These are phyloP conservation scores for Limonius californicus DNA, from an alignment of 1,140 invertebrate species.

Conservation along the genomic window DNA sequence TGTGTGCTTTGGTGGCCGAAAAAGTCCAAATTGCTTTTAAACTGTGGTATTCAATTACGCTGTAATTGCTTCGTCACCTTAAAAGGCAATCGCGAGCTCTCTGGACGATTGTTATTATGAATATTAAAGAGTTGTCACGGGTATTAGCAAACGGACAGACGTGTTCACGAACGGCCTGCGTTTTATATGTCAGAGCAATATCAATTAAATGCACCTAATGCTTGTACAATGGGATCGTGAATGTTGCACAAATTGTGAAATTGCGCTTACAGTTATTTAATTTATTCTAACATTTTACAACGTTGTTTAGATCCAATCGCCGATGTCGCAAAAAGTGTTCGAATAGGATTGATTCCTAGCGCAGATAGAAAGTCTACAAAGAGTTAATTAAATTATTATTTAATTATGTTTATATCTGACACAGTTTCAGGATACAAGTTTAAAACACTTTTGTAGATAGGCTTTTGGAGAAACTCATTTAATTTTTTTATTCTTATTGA, in stretches of 20 bases:
- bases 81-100: not conserved
- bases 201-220: conserved; percentile 4
- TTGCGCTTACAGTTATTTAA: conserved; percentile 4
- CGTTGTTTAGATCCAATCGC: not conserved
- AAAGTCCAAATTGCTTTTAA: not conserved
- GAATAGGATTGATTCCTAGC: not conserved
- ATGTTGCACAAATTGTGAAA: conserved; percentile 14
- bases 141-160: conserved; percentile 3
- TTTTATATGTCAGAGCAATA: conserved; percentile 13
- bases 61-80: not conserved
- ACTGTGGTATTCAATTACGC: not conserved
- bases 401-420: no score
- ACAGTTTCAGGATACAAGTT: no score
- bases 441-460: no score
- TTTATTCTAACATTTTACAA: conserved; percentile 14
- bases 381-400: not conserved
- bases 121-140: not conserved
- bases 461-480: no score
- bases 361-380: not conserved
- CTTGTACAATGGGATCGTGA: conserved; percentile 5
- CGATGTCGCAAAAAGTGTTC: not conserved
- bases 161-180: not conserved
- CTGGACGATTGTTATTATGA: not conserved
- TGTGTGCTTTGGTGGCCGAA: conserved; percentile 15
- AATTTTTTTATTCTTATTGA: no score